A percentile compares a stretch with the other conserved stretches of the same genome.
phyloP scores from a whole-genome alignment of 2,113 vertebrate genomes.

The Anoura caudifer region DNA sequence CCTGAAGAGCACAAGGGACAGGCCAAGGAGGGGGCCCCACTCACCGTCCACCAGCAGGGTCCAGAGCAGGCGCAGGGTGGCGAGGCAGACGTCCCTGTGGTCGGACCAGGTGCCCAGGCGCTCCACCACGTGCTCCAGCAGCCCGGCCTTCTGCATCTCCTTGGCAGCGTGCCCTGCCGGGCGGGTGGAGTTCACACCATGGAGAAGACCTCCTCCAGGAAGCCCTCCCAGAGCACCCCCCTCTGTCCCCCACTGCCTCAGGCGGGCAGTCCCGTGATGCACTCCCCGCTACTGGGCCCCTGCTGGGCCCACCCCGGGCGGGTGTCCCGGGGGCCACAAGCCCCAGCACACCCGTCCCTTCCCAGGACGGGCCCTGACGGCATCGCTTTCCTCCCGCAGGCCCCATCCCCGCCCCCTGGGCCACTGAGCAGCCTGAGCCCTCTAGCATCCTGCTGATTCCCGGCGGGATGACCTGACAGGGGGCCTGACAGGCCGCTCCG shows the following conservation, averaged over 20 bases:
- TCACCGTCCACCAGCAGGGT: constrained; percentile 78
- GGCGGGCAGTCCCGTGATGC: neutral
- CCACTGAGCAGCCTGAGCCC: neutral
- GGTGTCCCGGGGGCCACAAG: accelerated
- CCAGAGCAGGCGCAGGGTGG: constrained; percentile 80
- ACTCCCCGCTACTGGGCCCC: accelerated
- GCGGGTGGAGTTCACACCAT: accelerated
- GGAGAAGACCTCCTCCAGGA: neutral
- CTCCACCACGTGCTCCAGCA: constrained; percentile 73
- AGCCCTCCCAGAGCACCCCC: neutral
- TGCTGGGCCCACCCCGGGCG: accelerated
- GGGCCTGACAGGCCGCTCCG: neutral
- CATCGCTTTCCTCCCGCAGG: neutral
- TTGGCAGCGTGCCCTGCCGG: neutral
- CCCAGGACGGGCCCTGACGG: accelerated
- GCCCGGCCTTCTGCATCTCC: constrained; percentile 62
- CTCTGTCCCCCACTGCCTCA: accelerated
- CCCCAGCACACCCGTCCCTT: accelerated
- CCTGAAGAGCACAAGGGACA: neutral
- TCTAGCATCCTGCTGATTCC: accelerated
- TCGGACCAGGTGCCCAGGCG: constrained; percentile 57
- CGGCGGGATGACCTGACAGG: accelerated
- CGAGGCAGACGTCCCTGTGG: constrained; percentile 70
- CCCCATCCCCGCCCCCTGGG: neutral
- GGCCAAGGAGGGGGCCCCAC: neutral